These are phyloP conservation scores for Ivindomyrus marchei DNA, from an alignment of 2,113 vertebrate genomes.

Conservation along the genomic window DNA sequence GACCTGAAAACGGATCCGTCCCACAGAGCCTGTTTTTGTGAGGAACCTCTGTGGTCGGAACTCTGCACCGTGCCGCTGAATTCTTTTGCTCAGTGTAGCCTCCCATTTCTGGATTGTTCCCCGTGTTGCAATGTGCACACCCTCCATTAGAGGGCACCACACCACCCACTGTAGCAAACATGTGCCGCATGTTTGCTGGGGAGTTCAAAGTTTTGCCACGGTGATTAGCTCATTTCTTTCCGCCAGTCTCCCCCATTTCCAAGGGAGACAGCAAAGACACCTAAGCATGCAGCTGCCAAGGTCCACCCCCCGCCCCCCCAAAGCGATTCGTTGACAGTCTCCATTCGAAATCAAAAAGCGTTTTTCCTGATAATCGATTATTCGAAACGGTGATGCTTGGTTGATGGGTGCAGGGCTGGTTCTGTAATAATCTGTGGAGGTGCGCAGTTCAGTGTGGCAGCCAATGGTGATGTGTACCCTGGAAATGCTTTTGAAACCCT, in stretches of 20 bases:
- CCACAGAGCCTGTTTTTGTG: not conserved
- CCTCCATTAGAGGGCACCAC: not conserved
- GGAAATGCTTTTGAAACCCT: not conserved
- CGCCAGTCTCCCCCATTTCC: not conserved
- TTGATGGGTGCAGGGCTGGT: conserved; percentile 5
- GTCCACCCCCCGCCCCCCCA: not conserved
- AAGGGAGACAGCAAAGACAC: not conserved
- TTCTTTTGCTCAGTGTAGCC: not conserved
- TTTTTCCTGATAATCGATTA: not conserved
- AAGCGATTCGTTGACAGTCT: not conserved
- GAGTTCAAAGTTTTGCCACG: not conserved
- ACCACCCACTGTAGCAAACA: not conserved
- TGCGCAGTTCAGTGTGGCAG: not conserved
- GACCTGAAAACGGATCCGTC: not conserved
- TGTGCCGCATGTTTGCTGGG: not conserved
- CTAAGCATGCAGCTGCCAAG: not conserved
- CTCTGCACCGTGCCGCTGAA: not conserved
- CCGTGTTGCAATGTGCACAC: not conserved
- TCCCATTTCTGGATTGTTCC: not conserved
- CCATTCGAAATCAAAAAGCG: not conserved
- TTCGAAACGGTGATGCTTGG: not conserved
- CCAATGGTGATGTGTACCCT: not conserved
- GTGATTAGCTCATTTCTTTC: not conserved
- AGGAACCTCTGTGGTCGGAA: not conserved
- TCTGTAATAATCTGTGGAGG: not conserved